These are phyloP conservation scores for Cephalopterus ornatus DNA, from an alignment of 2,113 vertebrate genomes.

Conservation along the genomic window DNA sequence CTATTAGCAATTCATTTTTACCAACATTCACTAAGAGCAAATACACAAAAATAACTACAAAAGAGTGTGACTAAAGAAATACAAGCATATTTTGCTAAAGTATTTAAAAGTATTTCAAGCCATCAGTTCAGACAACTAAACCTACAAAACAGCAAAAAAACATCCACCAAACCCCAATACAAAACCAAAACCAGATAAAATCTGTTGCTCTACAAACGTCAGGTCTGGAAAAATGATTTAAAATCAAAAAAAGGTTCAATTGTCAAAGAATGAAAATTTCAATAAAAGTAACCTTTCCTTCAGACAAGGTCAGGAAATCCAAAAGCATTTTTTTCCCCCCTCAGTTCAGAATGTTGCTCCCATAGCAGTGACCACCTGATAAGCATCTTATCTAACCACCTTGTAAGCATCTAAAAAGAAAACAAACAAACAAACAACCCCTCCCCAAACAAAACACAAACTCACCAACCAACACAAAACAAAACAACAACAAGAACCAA, in stretches of 20 bases:
- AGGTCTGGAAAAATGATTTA: background rate
- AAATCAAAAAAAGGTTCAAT: background rate
- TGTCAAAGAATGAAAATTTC: background rate
- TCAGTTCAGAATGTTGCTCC: background rate
- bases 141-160: background rate
- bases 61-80: background rate
- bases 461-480: background rate
- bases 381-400: background rate
- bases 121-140: background rate
- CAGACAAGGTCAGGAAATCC: background rate
- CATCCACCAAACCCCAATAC: background rate
- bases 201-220: background rate
- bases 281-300: background rate
- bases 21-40: background rate
- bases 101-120: background rate
- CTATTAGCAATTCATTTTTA: background rate
- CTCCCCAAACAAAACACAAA: too few relatives aligned
- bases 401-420: background rate
- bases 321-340: rapidly evolving
- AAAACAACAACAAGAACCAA: background rate
- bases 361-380: background rate
- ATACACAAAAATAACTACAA: background rate
- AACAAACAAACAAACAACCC: background rate
- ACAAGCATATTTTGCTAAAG: background rate
- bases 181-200: background rate